Evolutionary conservation across 2,888 invertebrate genomes (phyloP), one percentile per base, ranked within the genome.

Genomic region (Polietes domitor): DNA sequence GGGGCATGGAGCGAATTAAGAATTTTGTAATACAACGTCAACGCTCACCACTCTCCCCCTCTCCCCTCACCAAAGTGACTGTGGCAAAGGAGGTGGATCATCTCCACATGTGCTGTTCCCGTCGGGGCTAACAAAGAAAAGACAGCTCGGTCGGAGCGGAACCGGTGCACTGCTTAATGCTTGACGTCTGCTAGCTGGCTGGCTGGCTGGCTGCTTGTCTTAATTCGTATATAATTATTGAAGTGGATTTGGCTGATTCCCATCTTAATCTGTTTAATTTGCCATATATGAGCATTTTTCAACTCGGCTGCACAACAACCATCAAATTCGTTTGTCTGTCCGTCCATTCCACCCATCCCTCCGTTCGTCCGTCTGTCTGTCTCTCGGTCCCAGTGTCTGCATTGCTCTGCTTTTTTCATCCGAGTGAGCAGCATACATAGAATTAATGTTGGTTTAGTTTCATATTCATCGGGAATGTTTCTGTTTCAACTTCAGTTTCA

Each of bases 231-330:
- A 84, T 84, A 84, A 81, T 84, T 84, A 84, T 84, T 81, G 73
- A 68, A 84, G 81, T 81, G 84, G 81, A 78, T 84, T 84, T 84
- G 72, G 81, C 41, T 76, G 84, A 81, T 81, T 84, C 79, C 78
- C 78, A 84, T 81, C 84, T 81, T 84, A 84, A 84, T 84, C 81
- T 81, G 84, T 79, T 84, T 84, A 84, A 84, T 84, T 84, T 84
- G 84, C 81, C 84, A 84, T 84, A 81, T 76, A 84, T 84, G 84
- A 84, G 75, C 84, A 81, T 81, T 84, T 81, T 84, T 79, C 78
- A 79, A 75, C 84, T 81, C 81, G 78, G 73, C 61, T 81, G 84
- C 72, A 81, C 80, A 61, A 4, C 61, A 61, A 15, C 61, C 61
- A 61, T 80, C 63, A 80, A 83, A 83, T 83, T 74, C 77, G 80